These are phyloP conservation scores for Odontocerum albicorne DNA, from an alignment of 2,888 invertebrate genomes.

Conservation along the genomic window DNA sequence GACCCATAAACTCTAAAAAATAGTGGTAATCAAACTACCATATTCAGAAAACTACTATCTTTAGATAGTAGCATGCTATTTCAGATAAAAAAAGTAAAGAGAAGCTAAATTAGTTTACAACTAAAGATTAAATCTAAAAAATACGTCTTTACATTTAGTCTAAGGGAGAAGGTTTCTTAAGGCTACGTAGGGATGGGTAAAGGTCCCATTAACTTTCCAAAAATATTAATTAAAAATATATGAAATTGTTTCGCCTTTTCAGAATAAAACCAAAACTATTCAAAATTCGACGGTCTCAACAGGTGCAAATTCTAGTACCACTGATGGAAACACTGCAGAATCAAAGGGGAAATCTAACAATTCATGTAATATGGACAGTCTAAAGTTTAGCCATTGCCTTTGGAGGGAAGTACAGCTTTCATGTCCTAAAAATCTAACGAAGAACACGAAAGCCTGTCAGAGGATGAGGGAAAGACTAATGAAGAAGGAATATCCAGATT, in stretches of 20 bases:
- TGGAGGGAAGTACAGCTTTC: constrained; percentile 45
- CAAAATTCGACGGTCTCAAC: background rate
- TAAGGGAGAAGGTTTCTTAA: too few relatives aligned
- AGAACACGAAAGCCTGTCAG: constrained; percentile 43
- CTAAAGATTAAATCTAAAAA: too few relatives aligned
- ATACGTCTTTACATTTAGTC: too few relatives aligned
- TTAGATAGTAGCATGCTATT: too few relatives aligned
- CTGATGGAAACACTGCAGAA: constrained; percentile 2
- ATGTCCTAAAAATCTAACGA: constrained; percentile 47
- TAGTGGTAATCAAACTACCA: too few relatives aligned
- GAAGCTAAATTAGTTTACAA: too few relatives aligned
- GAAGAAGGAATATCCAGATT: constrained; percentile 36
- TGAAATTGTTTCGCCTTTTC: background rate
- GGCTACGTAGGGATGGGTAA: too few relatives aligned
- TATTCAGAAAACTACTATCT: too few relatives aligned
- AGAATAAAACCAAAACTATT: constrained; percentile 5
- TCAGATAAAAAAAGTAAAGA: too few relatives aligned
- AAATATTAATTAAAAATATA: too few relatives aligned
- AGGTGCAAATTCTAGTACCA: background rate
- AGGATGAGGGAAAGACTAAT: constrained; percentile 43
- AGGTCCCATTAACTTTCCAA: too few relatives aligned
- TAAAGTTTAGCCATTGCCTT: constrained; percentile 44
- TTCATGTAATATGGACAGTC: constrained; percentile 43
- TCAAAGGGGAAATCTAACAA: background rate
- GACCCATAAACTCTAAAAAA: too few relatives aligned